These are phyloP conservation scores for Tyria jacobaeae DNA, from an alignment of 2,888 invertebrate genomes.

Conservation along the genomic window DNA sequence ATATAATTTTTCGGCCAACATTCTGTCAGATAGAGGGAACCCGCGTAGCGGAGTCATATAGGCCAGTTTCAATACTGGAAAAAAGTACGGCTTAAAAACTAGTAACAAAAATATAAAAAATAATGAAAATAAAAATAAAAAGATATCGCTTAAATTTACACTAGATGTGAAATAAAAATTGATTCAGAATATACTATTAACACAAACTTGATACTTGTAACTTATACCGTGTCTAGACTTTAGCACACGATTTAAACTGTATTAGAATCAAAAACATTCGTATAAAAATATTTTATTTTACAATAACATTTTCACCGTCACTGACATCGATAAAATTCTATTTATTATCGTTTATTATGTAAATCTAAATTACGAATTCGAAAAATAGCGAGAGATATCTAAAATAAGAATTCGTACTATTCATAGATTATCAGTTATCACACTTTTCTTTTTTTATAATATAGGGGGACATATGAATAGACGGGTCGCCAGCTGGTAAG, in stretches of 20 bases:
- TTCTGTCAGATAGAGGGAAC: too few relatives aligned
- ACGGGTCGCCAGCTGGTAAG: too few relatives aligned
- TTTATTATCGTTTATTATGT: not conserved
- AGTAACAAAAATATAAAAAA: too few relatives aligned
- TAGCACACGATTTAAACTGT: conserved; percentile 45
- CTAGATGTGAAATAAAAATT: not conserved
- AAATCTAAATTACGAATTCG: too few relatives aligned
- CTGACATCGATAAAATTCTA: conserved; percentile 15
- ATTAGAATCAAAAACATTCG: conserved; percentile 42
- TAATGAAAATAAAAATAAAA: not conserved
- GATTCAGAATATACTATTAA: not conserved
- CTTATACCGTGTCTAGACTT: conserved; percentile 49
- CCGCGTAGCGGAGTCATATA: too few relatives aligned
- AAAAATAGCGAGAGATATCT: not conserved
- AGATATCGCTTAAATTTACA: not conserved
- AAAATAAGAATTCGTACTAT: too few relatives aligned
- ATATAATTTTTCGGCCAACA: too few relatives aligned
- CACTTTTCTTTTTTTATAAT: too few relatives aligned
- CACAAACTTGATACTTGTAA: conserved; percentile 7
- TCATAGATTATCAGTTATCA: too few relatives aligned
- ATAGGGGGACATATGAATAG: too few relatives aligned
- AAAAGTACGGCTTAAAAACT: too few relatives aligned
- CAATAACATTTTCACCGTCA: conserved; percentile 31
- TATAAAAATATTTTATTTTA: conserved; percentile 29
- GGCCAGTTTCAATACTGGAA: too few relatives aligned